Percentiles rank a stretch among this genome's conserved stretches.
These are phyloP conservation scores for Orussus abietinus DNA, from an alignment of 1,140 invertebrate genomes.

Conservation along the genomic window DNA sequence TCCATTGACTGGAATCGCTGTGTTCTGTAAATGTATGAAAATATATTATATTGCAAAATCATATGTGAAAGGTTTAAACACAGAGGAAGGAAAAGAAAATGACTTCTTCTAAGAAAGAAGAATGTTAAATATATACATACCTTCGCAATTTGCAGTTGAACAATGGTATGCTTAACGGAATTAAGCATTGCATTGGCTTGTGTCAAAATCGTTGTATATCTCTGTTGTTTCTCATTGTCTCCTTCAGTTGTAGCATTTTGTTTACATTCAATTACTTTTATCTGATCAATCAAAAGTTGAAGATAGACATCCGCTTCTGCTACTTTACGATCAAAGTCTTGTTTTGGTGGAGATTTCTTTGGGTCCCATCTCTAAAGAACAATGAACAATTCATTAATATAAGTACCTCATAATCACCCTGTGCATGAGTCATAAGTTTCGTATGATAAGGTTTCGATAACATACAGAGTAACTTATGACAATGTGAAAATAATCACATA, in stretches of 20 bases:
- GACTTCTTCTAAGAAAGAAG: slow-evolving; percentile 5
- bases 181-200: slow-evolving; percentile 50
- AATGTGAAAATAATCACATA: too few relatives aligned
- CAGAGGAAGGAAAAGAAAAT: too few relatives aligned
- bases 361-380: slow-evolving; percentile 58
- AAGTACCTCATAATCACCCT: too few relatives aligned
- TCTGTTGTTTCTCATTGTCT: slow-evolving; percentile 36
- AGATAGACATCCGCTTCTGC: slow-evolving; percentile 94
- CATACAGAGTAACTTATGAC: too few relatives aligned
- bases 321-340: slow-evolving; percentile 86
- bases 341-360: slow-evolving; percentile 59
- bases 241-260: slow-evolving; percentile 26
- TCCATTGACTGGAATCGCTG: slow-evolving; percentile 82
- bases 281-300: slow-evolving; percentile 93
- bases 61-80: too few relatives aligned
- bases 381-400: slow-evolving; percentile 9
- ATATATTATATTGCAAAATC: too few relatives aligned
- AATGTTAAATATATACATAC: slow-evolving; percentile 52
- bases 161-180: slow-evolving; percentile 93
- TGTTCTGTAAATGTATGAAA: slow-evolving; percentile 62
- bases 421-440: too few relatives aligned
- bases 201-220: slow-evolving; percentile 42
- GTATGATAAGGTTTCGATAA: too few relatives aligned
- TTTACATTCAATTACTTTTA: slow-evolving; percentile 60
- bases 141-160: slow-evolving; percentile 95